phyloP scores from a whole-genome alignment of 2,888 invertebrate species.

The Selenia dentaria region DNA sequence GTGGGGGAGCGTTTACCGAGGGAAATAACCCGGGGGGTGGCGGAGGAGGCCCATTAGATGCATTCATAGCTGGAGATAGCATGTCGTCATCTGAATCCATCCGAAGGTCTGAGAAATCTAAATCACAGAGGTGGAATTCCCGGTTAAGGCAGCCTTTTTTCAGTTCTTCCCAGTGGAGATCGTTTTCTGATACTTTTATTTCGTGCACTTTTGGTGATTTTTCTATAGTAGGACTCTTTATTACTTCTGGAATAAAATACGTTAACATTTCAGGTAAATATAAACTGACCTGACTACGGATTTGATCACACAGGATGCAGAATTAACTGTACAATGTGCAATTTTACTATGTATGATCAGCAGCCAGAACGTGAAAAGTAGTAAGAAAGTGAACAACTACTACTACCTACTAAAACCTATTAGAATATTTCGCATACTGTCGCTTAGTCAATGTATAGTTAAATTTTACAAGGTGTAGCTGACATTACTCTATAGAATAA shows the following conservation, averaged over 20 bases:
- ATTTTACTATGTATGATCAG: too few species aligned
- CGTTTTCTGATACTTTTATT: slow-evolving; percentile 95
- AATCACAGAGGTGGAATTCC: slow-evolving; percentile 94
- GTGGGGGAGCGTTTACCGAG: slow-evolving; percentile 68
- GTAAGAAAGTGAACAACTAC: too few species aligned
- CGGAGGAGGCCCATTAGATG: slow-evolving; percentile 90
- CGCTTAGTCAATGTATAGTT: too few species aligned
- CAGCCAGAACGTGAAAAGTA: too few species aligned
- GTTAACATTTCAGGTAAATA: too few species aligned
- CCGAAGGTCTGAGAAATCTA: slow-evolving; percentile 97
- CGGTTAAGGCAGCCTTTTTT: slow-evolving; percentile 88
- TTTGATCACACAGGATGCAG: too few species aligned
- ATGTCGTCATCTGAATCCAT: slow-evolving; percentile 95
- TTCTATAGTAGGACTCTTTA: slow-evolving; percentile 89
- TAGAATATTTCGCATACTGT: too few species aligned
- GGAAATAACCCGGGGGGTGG: slow-evolving; percentile 90
- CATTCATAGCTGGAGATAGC: slow-evolving; percentile 86
- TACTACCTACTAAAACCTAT: too few species aligned
- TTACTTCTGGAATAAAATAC: slow-evolving; percentile 79
- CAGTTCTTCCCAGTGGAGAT: slow-evolving; percentile 97
- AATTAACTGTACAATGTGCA: too few species aligned
- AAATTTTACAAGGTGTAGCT: too few species aligned
- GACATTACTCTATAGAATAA: too few species aligned
- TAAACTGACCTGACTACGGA: too few species aligned
- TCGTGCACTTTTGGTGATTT: slow-evolving; percentile 87